Evolutionary conservation across 1,140 invertebrate genomes (phyloP).

Genomic region (Zaprionus taronus): DNA sequence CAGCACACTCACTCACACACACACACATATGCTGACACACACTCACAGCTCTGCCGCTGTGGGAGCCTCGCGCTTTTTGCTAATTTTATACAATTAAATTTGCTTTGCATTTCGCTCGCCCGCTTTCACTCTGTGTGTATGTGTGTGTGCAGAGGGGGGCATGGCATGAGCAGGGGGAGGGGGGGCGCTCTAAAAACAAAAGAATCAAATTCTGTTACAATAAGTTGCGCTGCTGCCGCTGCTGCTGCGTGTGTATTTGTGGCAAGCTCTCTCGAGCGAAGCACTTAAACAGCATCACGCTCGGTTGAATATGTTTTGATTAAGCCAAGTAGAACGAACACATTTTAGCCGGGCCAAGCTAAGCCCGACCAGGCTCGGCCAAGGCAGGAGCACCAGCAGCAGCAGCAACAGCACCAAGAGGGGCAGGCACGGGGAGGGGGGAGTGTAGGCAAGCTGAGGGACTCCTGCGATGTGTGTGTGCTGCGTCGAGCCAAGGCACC

Average conservation of each 20-base stretch:
- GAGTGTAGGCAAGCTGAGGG: background rate
- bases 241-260: slow-evolving; percentile 61
- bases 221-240: slow-evolving; percentile 54
- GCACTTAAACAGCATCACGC: slow-evolving; percentile 79
- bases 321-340: slow-evolving; percentile 82
- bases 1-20: background rate
- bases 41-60: slow-evolving; percentile 5
- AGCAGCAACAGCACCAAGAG: background rate
- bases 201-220: slow-evolving; percentile 80
- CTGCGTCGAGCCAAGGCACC: slow-evolving; percentile 22
- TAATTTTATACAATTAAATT: slow-evolving; percentile 80
- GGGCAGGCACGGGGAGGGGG: background rate
- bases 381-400: background rate
- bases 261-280: slow-evolving; percentile 78
- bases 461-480: slow-evolving; percentile 4
- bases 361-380: slow-evolving; percentile 1
- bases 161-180: background rate
- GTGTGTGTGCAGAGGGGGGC: slow-evolving; percentile 17
- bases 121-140: background rate
- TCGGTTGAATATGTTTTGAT: slow-evolving; percentile 81
- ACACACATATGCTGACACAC: slow-evolving; percentile 8
- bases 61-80: slow-evolving; percentile 44
- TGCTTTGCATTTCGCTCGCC: slow-evolving; percentile 56
- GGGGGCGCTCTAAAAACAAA: slow-evolving; percentile 53
- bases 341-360: slow-evolving; percentile 61